These are phyloP conservation scores for Drosophila pallidifrons DNA, from an alignment of 1,140 invertebrate species.

Conservation along the genomic window DNA sequence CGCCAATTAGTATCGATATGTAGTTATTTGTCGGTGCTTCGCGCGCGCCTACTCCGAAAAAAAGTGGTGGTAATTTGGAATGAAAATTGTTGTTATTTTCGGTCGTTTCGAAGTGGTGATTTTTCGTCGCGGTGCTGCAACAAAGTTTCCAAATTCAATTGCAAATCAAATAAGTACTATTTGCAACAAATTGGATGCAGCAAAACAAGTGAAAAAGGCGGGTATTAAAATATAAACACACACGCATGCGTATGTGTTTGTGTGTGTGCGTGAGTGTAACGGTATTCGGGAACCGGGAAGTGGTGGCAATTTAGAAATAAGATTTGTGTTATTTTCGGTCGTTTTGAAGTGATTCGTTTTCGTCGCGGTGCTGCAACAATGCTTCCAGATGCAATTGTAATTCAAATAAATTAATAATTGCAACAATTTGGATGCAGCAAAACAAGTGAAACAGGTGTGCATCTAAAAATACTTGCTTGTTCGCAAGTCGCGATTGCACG, in stretches of 20 bases:
- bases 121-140: too few species aligned
- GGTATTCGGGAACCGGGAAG: neutral
- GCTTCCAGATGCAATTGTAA: neutral
- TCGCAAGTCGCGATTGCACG: neutral
- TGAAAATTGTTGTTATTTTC: neutral
- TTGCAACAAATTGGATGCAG: neutral
- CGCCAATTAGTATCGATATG: constrained; percentile 23
- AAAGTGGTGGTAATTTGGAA: neutral
- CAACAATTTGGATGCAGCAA: neutral
- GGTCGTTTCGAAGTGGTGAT: neutral
- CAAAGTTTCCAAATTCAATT: neutral
- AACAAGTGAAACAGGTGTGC: neutral
- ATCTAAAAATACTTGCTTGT: neutral
- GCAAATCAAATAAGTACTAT: neutral
- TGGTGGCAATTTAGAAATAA: neutral
- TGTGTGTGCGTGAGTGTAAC: too few species aligned
- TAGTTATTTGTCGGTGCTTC: neutral
- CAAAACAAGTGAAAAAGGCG: neutral
- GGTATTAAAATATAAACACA: neutral
- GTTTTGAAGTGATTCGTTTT: neutral
- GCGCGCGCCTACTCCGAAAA: neutral
- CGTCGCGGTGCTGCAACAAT: too few species aligned
- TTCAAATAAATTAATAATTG: constrained; percentile 2
- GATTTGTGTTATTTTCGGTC: neutral
- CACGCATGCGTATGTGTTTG: neutral